Percentiles rank a stretch among this genome's conserved stretches.
These are phyloP conservation scores for Caradrina kadenii DNA, from an alignment of 2,888 invertebrate genomes.

Conservation along the genomic window DNA sequence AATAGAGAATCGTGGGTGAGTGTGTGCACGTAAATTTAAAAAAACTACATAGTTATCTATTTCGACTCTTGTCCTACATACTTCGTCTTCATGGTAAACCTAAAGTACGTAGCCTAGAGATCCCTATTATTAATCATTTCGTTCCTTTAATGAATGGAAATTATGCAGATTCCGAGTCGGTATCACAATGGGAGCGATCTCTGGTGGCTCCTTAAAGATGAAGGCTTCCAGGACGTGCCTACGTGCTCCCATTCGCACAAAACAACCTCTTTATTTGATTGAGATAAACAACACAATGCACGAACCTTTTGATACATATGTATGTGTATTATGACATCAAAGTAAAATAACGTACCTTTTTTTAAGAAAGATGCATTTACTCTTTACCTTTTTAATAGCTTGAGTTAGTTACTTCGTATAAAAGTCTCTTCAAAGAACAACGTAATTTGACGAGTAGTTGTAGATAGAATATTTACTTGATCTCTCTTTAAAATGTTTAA, in stretches of 20 bases:
- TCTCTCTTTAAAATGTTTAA: no score
- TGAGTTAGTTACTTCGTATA: no score
- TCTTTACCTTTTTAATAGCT: no score
- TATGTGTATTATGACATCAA: conserved; percentile 1
- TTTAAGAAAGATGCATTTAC: no score
- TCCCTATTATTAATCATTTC: conserved; percentile 89
- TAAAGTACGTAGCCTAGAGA: conserved; percentile 74
- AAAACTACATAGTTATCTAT: no score
- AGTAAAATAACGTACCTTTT: no score
- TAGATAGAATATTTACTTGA: no score
- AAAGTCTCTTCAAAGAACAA: no score
- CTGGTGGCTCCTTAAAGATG: conserved; percentile 75
- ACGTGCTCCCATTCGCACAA: conserved; percentile 64
- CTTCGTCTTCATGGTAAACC: conserved; percentile 64
- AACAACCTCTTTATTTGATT: conserved; percentile 68
- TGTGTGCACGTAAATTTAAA: no score
- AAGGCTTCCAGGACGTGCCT: conserved; percentile 65
- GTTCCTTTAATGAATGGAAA: conserved; percentile 88
- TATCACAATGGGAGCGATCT: conserved; percentile 86
- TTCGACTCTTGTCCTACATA: conserved; percentile 8
- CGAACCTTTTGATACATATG: conserved; percentile 21
- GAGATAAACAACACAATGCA: conserved; percentile 64
- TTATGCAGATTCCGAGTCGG: conserved; percentile 86
- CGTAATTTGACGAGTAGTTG: no score
- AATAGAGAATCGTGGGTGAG: no score